Base-by-base conservation (phyloP, 1,140 invertebrate genomes). In the Leptinotarsa lineolata region DNA sequence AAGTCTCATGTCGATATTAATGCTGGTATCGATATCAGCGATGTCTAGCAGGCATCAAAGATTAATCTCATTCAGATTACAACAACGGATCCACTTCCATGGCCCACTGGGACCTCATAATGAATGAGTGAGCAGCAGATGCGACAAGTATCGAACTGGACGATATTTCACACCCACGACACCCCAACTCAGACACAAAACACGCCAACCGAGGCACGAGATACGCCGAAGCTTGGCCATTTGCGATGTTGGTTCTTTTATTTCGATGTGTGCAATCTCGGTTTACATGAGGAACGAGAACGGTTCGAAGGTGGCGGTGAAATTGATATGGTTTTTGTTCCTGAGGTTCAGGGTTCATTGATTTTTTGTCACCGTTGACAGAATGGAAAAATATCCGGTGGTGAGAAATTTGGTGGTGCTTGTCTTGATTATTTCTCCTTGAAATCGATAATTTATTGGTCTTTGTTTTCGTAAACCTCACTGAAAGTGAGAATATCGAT, bases 101-200 rank as follows among this genome's bases (percentile, higher is more conserved):
- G 16, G 48, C 48, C 48, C 48, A 6, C 48, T 54, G 15, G 15
- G n/a, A 54, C 48, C 16, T 13, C 48, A 18, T 13, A 54, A 65
- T 65, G 24, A 65, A 65, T 65, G 21, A 24, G 16, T 65, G 24
- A 39, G 18, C 21, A 65, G 16, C 63, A 39, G 63, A 22, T 65
- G 22, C 39, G 63, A 12, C 63, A 3, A 13, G 13, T 16, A 54
- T 11, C 22, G 63, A 71, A 45, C 61, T 70, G 64, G 65, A 70
- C 77, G 65, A 78, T 78, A 79, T 76, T 79, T 78, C 67, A 79
- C 77, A 77, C 76, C 77, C 75, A 79, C 76, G 76, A 76, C 64
- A 68, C 66, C 63, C 61, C 73, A 68, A 54, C 59, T 64, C 60
- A 73, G 76, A 78, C 76, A 79, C 22, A 68, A 67, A 63, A 74